Conservation (phyloP, 1,140 invertebrate species). For the Theocolax elegans region DNA sequence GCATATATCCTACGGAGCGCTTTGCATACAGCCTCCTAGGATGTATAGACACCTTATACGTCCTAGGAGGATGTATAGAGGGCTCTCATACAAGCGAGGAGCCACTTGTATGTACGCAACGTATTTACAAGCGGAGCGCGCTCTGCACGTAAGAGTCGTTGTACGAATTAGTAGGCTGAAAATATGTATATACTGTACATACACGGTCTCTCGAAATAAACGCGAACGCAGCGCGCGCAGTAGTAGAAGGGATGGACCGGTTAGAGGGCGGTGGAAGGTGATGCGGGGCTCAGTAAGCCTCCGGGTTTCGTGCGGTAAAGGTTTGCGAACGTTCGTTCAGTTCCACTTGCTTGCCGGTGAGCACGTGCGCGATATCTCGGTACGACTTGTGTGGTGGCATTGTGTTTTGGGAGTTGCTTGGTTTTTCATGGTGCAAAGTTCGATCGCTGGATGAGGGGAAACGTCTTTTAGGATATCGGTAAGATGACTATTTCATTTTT, state of each 20-base stretch:
- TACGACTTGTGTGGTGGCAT: background rate
- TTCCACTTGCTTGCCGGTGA: background rate
- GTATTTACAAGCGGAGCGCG: too few species aligned
- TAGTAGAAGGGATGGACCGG: background rate
- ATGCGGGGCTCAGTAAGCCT: conserved; percentile 58
- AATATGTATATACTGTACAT: background rate
- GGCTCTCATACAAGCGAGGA: too few species aligned
- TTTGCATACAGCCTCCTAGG: too few species aligned
- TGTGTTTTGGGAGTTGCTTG: too few species aligned
- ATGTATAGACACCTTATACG: too few species aligned
- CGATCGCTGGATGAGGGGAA: background rate
- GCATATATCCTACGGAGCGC: too few species aligned
- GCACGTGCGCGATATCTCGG: conserved; percentile 8
- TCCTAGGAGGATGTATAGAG: too few species aligned
- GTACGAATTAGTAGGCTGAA: too few species aligned
- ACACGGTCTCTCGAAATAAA: background rate
- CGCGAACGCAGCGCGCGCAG: background rate
- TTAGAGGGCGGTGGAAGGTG: conserved; percentile 35
- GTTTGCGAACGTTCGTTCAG: background rate
- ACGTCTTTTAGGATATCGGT: conserved; percentile 11
- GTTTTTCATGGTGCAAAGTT: background rate
- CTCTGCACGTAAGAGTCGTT: too few species aligned
- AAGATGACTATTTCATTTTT: background rate
- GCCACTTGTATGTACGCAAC: too few species aligned
- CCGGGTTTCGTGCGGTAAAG: conserved; percentile 50